Percentiles rank a stretch among this genome's conserved stretches.
These are phyloP conservation scores for Seriola aureovittata DNA, from an alignment of 2,113 vertebrate genomes.

Conservation along the genomic window DNA sequence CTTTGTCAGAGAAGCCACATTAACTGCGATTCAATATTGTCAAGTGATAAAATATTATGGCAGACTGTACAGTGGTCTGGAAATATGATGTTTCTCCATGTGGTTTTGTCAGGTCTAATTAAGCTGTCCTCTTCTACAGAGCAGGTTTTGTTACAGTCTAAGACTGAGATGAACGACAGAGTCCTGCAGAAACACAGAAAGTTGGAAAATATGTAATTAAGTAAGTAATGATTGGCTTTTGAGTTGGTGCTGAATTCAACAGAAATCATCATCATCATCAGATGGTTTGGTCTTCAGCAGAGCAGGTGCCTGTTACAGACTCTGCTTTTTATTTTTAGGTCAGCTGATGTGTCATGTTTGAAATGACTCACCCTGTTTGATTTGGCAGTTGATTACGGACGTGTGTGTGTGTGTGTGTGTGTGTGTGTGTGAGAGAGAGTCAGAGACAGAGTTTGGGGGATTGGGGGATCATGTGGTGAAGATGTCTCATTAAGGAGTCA, in stretches of 20 bases:
- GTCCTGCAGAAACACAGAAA: too few relatives aligned
- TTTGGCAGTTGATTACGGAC: background rate
- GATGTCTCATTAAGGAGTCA: too few relatives aligned
- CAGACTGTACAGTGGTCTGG: background rate
- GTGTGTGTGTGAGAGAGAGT: background rate
- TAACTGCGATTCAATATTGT: too few relatives aligned
- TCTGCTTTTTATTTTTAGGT: background rate
- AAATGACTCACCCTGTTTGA: conserved; percentile 24
- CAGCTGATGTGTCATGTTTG: background rate
- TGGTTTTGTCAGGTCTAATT: too few relatives aligned
- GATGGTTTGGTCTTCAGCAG: conserved; percentile 36
- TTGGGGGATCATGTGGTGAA: background rate
- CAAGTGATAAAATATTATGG: too few relatives aligned
- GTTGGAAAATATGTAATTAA: too few relatives aligned
- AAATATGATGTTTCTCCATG: background rate
- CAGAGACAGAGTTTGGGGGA: background rate
- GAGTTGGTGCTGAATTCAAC: conserved; percentile 18
- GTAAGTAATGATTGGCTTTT: conserved; percentile 3
- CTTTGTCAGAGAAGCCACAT: too few relatives aligned
- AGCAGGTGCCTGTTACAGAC: conserved; percentile 6
- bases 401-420: background rate
- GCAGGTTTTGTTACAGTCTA: too few relatives aligned
- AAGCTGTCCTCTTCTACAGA: too few relatives aligned
- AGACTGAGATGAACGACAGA: too few relatives aligned
- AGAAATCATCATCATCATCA: conserved; percentile 7